Evolutionary conservation across 2,113 vertebrate genomes (phyloP).

Genomic region (Tyto alba): DNA sequence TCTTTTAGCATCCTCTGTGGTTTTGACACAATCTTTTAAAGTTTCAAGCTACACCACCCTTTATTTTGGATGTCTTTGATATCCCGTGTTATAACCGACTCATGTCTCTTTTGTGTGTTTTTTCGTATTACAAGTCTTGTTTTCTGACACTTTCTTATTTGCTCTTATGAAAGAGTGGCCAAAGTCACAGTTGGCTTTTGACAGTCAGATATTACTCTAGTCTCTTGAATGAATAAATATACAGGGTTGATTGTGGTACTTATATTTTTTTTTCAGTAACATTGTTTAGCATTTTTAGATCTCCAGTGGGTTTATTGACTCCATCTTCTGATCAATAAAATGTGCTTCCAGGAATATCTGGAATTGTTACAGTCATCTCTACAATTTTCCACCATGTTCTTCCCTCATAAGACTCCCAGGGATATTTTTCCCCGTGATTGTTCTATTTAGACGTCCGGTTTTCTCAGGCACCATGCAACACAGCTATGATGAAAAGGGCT

Average conservation of each 20-base stretch:
- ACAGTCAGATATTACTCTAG: not conserved
- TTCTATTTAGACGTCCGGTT: not conserved
- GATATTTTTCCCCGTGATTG: not conserved
- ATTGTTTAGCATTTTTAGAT: not conserved
- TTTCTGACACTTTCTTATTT: not conserved
- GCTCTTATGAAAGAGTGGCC: not conserved
- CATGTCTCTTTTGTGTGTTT: not conserved
- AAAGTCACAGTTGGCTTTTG: not conserved
- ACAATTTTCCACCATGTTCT: not conserved
- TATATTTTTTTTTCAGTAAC: not conserved
- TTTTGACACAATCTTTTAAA: not conserved
- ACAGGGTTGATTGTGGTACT: not conserved
- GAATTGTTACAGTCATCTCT: not conserved
- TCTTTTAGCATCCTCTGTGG: not conserved
- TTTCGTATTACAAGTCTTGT: not conserved
- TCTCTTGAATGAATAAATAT: not conserved
- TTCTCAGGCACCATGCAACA: not conserved
- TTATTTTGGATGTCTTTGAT: not conserved
- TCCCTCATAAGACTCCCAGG: not conserved
- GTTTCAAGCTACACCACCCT: not conserved
- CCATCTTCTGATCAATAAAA: slow-evolving; percentile 1
- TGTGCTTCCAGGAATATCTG: slow-evolving; percentile 14
- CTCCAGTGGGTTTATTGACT: not conserved
- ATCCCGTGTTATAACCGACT: not conserved
- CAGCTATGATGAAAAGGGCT: not conserved